These are phyloP conservation scores for Labeo calbasu DNA, from an alignment of 2,797 vertebrate species.

Conservation along the genomic window DNA sequence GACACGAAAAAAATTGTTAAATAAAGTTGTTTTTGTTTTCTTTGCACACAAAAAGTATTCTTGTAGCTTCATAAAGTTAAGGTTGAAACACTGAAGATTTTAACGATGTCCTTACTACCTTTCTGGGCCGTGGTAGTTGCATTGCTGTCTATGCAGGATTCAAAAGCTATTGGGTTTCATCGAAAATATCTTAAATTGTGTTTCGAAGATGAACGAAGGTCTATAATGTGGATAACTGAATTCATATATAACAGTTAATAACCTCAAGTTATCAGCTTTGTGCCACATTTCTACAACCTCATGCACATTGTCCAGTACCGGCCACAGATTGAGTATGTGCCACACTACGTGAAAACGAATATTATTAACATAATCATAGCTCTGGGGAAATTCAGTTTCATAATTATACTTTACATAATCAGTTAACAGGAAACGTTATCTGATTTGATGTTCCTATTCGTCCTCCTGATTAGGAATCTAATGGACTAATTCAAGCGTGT, in stretches of 20 bases:
- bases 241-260: neutral
- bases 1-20: no score
- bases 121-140: no score
- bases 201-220: no score
- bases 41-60: no score
- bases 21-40: no score
- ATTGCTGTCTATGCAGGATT: no score
- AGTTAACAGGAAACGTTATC: conserved; percentile 24
- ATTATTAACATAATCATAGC: conserved; percentile 13
- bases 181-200: no score
- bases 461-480: conserved; percentile 40
- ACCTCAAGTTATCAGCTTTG: neutral
- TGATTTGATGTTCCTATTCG: conserved; percentile 31
- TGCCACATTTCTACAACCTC: neutral
- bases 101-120: no score
- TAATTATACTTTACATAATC: conserved; percentile 47
- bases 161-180: no score
- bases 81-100: no score
- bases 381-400: conserved; percentile 29
- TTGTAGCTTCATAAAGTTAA: no score
- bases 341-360: neutral
- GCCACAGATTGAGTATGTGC: neutral
- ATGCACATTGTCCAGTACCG: neutral
- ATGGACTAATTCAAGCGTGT: conserved; percentile 33
- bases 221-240: neutral